These are phyloP conservation scores for Junco hyemalis DNA, from an alignment of 2,113 vertebrate species.

Conservation along the genomic window DNA sequence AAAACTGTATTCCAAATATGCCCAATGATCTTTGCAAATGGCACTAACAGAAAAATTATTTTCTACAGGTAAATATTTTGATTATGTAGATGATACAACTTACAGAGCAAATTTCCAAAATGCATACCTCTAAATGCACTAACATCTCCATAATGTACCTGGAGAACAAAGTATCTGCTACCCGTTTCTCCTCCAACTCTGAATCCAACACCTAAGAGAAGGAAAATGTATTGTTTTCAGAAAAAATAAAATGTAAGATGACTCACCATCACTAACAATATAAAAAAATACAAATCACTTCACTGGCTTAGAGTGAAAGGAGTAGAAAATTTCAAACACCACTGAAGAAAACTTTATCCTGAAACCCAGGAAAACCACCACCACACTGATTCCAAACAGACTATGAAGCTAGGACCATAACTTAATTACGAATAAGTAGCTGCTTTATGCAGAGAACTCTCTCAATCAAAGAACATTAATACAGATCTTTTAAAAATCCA, in stretches of 20 bases:
- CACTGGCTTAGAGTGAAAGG: neutral
- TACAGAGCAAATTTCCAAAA: neutral
- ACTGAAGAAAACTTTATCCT: neutral
- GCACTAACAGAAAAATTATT: neutral
- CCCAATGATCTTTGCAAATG: neutral
- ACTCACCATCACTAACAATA: neutral
- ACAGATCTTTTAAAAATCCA: neutral
- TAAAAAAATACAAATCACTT: neutral
- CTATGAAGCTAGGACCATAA: neutral
- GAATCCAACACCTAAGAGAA: constrained; percentile 87
- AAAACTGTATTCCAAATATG: neutral
- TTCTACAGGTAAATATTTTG: neutral
- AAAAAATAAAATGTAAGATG: neutral
- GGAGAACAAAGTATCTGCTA: constrained; percentile 91
- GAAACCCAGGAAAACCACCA: neutral
- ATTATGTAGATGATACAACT: neutral
- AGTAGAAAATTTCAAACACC: neutral
- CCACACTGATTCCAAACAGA: neutral
- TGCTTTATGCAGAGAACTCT: neutral
- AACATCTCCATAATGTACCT: constrained; percentile 94
- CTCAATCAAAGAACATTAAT: neutral
- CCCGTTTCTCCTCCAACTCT: constrained; percentile 88
- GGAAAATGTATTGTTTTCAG: neutral
- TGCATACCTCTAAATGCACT: constrained; percentile 86
- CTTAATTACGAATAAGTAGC: neutral